Conservation (phyloP, 2,797 vertebrate genomes). For the Chanos chanos region DNA sequence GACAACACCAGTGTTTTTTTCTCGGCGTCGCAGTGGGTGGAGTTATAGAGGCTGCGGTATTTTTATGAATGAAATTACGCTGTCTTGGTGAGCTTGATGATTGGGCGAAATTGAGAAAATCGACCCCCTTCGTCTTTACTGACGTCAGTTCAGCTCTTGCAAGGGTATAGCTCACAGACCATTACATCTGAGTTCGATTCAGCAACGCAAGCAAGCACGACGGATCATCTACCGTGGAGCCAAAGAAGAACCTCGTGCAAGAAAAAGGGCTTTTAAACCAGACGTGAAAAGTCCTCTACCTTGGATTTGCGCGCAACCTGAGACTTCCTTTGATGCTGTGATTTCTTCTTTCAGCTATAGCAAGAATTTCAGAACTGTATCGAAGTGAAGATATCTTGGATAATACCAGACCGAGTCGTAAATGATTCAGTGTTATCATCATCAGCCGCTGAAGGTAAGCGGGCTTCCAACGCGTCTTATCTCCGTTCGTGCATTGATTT, state of each 20-base stretch:
- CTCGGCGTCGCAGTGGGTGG: constrained; percentile 74
- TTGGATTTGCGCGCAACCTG: background rate
- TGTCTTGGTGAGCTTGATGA: constrained; percentile 37
- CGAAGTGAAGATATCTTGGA: background rate
- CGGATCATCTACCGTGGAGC: background rate
- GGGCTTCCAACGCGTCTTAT: too few species aligned
- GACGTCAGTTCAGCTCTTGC: constrained; percentile 70
- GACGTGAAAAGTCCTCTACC: background rate
- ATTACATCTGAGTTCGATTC: constrained; percentile 55
- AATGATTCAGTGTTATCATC: too few species aligned
- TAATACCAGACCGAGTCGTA: too few species aligned
- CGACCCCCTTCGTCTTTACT: constrained; percentile 50
- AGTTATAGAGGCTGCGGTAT: constrained; percentile 71
- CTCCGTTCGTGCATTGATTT: too few species aligned
- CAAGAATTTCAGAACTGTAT: constrained; percentile 8
- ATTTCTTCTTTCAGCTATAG: background rate
- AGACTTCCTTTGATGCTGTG: background rate
- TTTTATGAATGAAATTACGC: constrained; percentile 83
- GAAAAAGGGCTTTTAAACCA: background rate
- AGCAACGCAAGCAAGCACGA: constrained; percentile 31
- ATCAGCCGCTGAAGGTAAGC: too few species aligned
- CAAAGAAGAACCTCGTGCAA: background rate
- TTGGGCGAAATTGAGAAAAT: constrained; percentile 57
- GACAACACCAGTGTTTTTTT: constrained; percentile 24
- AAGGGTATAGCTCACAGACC: constrained; percentile 53